Percentiles rank a stretch among this genome's conserved stretches.
Conservation (phyloP, 2,888 invertebrate species). For the Nymphalis c-album region DNA sequence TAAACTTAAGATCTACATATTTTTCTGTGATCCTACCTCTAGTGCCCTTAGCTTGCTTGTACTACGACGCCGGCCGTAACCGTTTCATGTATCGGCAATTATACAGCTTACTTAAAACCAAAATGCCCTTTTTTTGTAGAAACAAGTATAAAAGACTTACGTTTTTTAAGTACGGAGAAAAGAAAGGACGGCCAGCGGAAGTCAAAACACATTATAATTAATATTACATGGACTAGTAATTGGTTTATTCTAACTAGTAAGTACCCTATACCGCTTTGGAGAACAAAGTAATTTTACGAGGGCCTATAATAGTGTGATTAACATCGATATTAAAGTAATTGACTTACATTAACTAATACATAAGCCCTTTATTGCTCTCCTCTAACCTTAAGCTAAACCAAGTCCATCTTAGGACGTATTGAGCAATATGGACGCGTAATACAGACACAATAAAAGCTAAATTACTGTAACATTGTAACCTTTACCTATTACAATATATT, state of each 20-base stretch:
- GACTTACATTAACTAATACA: constrained; percentile 59
- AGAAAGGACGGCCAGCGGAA: constrained; percentile 60
- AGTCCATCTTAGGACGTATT: constrained; percentile 69
- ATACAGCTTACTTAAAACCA: constrained; percentile 12
- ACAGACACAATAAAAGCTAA: constrained; percentile 59
- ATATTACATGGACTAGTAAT: constrained; percentile 80
- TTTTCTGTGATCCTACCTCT: constrained; percentile 66
- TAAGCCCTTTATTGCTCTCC: constrained; percentile 71
- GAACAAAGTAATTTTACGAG: constrained; percentile 66
- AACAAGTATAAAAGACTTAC: constrained; percentile 12
- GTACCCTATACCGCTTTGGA: constrained; percentile 81
- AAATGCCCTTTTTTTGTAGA: constrained; percentile 15
- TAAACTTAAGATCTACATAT: constrained; percentile 60
- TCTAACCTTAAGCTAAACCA: constrained; percentile 69
- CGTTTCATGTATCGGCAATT: constrained; percentile 22
- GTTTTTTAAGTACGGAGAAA: constrained; percentile 18
- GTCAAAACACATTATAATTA: constrained; percentile 72
- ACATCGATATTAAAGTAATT: constrained; percentile 58
- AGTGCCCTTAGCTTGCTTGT: constrained; percentile 75
- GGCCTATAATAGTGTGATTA: constrained; percentile 60
- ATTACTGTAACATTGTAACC: constrained; percentile 40
- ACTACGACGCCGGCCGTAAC: constrained; percentile 67
- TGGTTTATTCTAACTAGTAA: constrained; percentile 80
- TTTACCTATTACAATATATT: constrained; percentile 36
- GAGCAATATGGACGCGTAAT: constrained; percentile 78